These are phyloP conservation scores for Epizoanthus fatuus DNA, from an alignment of 92 coral and sea anemone genomes.

Conservation along the genomic window DNA sequence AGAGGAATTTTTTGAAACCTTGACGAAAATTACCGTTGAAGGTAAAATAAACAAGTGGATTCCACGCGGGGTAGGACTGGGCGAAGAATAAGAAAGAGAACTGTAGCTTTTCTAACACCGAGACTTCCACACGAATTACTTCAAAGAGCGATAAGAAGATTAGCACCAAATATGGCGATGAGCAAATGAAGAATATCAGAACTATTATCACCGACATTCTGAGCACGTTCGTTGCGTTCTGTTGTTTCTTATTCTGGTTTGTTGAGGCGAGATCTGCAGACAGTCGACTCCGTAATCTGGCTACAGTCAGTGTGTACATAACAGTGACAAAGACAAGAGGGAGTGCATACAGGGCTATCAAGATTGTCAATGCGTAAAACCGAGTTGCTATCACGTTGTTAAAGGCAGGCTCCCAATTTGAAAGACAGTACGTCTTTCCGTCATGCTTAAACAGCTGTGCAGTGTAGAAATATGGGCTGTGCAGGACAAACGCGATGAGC, in stretches of 20 bases:
- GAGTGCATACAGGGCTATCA: slow-evolving; percentile 28
- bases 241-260: too few species aligned
- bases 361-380: slow-evolving; percentile 22
- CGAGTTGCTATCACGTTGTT: background rate
- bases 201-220: slow-evolving; percentile 55
- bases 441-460: background rate
- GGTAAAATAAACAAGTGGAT: slow-evolving; percentile 1
- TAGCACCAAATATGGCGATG: slow-evolving; percentile 25
- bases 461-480: slow-evolving; percentile 42
- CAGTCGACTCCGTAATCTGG: too few species aligned
- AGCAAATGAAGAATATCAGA: slow-evolving; percentile 42
- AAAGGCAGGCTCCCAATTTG: slow-evolving; percentile 37
- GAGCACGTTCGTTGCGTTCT: slow-evolving; percentile 20
- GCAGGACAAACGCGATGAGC: slow-evolving; percentile 39
- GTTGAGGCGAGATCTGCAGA: too few species aligned
- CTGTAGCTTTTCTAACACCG: background rate
- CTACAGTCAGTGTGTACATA: slow-evolving; percentile 39
- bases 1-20: too few species aligned
- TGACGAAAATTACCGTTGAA: background rate
- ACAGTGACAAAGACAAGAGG: slow-evolving; percentile 24
- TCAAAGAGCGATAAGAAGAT: background rate
- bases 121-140: background rate
- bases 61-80: slow-evolving; percentile 1
- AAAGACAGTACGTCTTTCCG: slow-evolving; percentile 28
- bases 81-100: background rate